Conservation (phyloP, 92 coral and sea anemone genomes). For the Muricea muricata region DNA sequence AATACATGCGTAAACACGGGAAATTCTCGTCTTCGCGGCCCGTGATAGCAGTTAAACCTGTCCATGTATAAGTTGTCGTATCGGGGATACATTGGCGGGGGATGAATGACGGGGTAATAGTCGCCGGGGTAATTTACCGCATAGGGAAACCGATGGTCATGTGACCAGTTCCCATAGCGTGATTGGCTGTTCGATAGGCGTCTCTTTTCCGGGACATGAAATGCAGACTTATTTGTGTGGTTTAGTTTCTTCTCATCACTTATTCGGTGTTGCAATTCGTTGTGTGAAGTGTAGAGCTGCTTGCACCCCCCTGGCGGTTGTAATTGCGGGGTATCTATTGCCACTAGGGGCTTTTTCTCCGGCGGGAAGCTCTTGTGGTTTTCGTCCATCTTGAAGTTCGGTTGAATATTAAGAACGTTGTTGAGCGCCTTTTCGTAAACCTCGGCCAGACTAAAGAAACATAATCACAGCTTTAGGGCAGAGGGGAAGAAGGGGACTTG, state of each 20-base stretch:
- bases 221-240: constrained; percentile 79
- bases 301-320: constrained; percentile 39
- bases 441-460: constrained; percentile 80
- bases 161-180: constrained; percentile 33
- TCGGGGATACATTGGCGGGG: constrained; percentile 23
- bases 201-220: constrained; percentile 86
- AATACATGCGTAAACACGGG: constrained; percentile 35
- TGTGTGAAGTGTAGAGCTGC: neutral
- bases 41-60: constrained; percentile 19
- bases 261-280: constrained; percentile 11
- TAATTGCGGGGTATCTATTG: constrained; percentile 56
- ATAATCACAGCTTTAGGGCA: neutral
- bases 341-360: constrained; percentile 11
- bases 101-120: constrained; percentile 29
- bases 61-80: constrained; percentile 18
- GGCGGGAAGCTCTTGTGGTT: neutral
- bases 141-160: constrained; percentile 28
- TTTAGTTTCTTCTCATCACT: constrained; percentile 61
- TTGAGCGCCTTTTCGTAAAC: constrained; percentile 88
- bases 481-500: neutral
- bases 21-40: constrained; percentile 18
- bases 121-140: constrained; percentile 43
- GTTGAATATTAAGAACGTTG: constrained; percentile 80
- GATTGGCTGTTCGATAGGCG: constrained; percentile 53
- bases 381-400: constrained; percentile 78